phyloP scores from a whole-genome alignment of 2,888 invertebrate species.

The Machimus atricapillus region DNA sequence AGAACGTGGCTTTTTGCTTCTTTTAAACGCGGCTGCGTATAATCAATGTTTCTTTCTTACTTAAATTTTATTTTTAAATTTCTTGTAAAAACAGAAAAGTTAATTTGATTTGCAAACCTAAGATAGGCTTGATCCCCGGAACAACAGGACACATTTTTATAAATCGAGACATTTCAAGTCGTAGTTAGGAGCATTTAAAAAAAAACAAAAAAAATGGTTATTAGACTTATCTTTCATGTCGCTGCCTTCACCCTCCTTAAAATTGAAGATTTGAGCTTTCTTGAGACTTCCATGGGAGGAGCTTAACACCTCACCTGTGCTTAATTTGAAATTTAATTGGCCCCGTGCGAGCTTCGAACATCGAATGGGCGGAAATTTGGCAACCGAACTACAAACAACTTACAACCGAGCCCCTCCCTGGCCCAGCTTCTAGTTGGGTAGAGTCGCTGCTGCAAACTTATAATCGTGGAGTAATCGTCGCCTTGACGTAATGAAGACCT shows the following conservation, averaged over 20 bases:
- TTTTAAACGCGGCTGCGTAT: no score
- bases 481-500: background rate
- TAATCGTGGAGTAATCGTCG: constrained; percentile 12
- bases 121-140: no score
- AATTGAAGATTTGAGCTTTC: background rate
- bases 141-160: no score
- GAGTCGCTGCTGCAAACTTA: background rate
- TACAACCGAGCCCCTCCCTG: background rate
- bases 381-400: constrained; percentile 17
- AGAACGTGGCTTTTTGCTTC: no score
- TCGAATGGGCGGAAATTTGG: constrained; percentile 37
- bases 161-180: no score
- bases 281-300: background rate
- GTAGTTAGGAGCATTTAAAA: background rate
- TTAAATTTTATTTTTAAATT: no score
- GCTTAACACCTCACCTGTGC: constrained; percentile 20
- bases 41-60: no score
- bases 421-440: background rate
- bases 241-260: background rate
- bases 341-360: background rate
- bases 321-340: constrained; percentile 40
- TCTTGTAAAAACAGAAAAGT: no score
- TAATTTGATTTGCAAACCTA: no score
- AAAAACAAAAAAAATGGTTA: background rate
- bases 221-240: background rate